phyloP scores from a whole-genome alignment of 1,140 invertebrate genomes.

The Conopomorpha cramerella region DNA sequence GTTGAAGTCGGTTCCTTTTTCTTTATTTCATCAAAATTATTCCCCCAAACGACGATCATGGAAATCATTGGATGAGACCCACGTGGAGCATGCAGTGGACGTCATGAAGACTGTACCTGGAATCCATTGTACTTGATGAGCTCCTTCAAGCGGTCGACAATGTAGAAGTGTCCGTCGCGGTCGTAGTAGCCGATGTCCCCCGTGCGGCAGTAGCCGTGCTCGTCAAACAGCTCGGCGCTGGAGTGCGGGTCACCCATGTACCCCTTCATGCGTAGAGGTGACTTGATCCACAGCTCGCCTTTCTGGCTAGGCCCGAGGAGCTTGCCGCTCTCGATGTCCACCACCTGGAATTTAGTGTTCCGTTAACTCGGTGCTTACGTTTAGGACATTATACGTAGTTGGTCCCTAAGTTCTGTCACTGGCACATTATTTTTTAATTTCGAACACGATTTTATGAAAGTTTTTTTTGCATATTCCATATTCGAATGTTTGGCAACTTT shows the following conservation, averaged over 20 bases:
- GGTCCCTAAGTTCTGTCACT: too few relatives aligned
- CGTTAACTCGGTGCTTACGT: too few relatives aligned
- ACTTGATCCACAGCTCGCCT: constrained; percentile 75
- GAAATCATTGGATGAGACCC: too few relatives aligned
- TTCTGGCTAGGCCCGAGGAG: constrained; percentile 62
- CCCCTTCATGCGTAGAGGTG: constrained; percentile 71
- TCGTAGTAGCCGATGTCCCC: constrained; percentile 83
- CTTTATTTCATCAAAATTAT: too few relatives aligned
- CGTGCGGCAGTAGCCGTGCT: constrained; percentile 77
- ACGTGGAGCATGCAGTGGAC: too few relatives aligned
- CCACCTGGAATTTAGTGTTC: constrained; percentile 50
- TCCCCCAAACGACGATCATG: too few relatives aligned
- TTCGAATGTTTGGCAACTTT: too few relatives aligned
- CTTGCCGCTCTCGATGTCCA: constrained; percentile 66
- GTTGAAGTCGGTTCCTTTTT: too few relatives aligned
- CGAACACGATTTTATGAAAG: too few relatives aligned
- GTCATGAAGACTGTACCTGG: constrained; percentile 66
- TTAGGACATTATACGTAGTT: too few relatives aligned
- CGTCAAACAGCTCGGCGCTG: constrained; percentile 68
- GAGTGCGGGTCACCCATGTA: constrained; percentile 68
- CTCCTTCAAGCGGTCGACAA: constrained; percentile 80
- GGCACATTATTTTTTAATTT: too few relatives aligned
- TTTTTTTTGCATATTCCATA: too few relatives aligned
- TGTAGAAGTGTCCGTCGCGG: constrained; percentile 68
- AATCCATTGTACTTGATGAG: constrained; percentile 82